Evolutionary conservation across 2,797 vertebrate genomes (phyloP), one percentile per base, ranked within the genome.

Genomic region (Squalus acanthias): DNA sequence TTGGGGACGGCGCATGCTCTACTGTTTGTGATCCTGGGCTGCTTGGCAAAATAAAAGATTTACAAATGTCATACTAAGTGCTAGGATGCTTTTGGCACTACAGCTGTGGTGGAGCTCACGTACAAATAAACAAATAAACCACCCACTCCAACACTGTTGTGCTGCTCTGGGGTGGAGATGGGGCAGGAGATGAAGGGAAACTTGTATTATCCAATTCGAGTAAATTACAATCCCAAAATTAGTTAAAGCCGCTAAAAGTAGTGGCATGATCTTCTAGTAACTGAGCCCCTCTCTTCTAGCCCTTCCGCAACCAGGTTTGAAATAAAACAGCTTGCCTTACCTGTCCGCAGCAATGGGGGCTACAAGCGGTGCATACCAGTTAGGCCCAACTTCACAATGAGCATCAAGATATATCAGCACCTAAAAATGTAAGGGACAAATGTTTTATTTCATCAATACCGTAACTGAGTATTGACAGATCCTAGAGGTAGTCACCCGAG

Each of bases 301-400:
- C 50, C 22, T 65, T 65, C 12, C 26, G 50, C 29, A 96, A 53
- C 22, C 0, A 69, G 17, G 4, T 39, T 70, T 96, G 29, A 96
- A 87, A 88, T 57, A 70, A 69, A 89, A 89, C 46, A 70, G 96
- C 65, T 92, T 67, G n/a, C 33, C 96, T 98, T 99, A 99, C 99
- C 99, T 99, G 99, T 99, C 99, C 97, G 99, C 98, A 97, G 99
- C 98, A 97, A 99, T 99, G 76, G 99, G 99, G 96, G 99, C 99
- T 97, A 99, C 98, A 97, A 99, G 98, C 72, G 99, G 98, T n/a
- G 99, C 97, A 96, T 99, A 99, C 99, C 99, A 99, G 98, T 99
- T 99, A 97, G 99, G 97, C 96, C 98, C 98, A 97, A 99, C 99
- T 97, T 99, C 99, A 97, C 99, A 99, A 96, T 99, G 99, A 97